Conservation (phyloP, 2,113 vertebrate genomes). For the Psilopogon haemacephalus region DNA sequence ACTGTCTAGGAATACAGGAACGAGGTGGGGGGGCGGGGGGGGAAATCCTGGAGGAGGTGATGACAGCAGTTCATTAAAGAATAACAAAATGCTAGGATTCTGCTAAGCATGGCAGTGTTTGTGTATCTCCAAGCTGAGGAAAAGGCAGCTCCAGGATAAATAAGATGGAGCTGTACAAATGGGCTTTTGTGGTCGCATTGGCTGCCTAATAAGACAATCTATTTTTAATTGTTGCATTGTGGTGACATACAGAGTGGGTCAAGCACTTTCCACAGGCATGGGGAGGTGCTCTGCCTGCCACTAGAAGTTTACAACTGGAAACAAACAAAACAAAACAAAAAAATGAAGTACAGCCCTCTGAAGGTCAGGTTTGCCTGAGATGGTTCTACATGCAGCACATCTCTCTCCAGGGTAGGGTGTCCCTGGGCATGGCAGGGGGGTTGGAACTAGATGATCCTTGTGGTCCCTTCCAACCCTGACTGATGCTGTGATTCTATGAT, state of each 20-base stretch:
- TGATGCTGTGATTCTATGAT: no score
- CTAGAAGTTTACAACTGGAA: neutral
- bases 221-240: neutral
- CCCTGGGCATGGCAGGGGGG: no score
- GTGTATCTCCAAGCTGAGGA: neutral
- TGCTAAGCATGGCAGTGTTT: neutral
- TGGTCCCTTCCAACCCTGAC: no score
- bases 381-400: neutral
- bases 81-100: neutral
- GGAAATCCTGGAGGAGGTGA: neutral
- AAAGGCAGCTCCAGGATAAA: neutral
- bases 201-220: neutral
- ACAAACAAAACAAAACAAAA: neutral
- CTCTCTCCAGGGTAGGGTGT: no score
- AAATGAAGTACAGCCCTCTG: neutral
- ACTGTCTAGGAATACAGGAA: neutral
- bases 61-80: constrained; percentile 16
- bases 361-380: neutral
- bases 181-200: neutral
- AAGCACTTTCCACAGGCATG: neutral
- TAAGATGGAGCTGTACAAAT: neutral
- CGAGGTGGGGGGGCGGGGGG: neutral
- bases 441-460: no score
- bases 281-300: neutral
- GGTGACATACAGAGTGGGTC: neutral